A percentile compares a stretch with the other conserved stretches of the same genome.
Evolutionary conservation across 2,797 vertebrate genomes (phyloP).

Genomic region (Sphenopsis melanotis): DNA sequence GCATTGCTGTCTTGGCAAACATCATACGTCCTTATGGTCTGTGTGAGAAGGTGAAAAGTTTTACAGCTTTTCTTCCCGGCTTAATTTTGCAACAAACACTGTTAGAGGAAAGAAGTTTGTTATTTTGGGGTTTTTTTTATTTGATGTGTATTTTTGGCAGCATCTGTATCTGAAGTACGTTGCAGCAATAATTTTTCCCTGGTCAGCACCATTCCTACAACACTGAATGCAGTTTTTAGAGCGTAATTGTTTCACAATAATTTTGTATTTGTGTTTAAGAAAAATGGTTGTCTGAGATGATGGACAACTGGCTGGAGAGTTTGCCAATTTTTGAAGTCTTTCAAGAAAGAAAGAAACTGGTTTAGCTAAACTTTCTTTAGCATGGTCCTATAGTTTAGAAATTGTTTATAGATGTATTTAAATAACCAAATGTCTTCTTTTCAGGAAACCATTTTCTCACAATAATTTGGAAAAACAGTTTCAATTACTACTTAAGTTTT

Average conservation of each 20-base stretch:
- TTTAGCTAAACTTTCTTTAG: not conserved
- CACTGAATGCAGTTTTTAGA: not conserved
- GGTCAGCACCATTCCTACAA: not conserved
- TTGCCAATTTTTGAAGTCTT: not conserved
- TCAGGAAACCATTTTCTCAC: not conserved
- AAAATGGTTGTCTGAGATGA: not conserved
- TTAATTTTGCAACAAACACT: not conserved
- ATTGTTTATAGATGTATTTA: not conserved
- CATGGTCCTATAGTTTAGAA: not conserved
- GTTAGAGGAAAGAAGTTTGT: not conserved
- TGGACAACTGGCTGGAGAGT: not conserved
- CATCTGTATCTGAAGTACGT: not conserved
- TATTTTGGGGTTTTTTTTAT: not conserved
- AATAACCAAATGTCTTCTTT: not conserved
- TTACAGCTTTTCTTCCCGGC: not conserved
- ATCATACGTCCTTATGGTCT: rapidly evolving
- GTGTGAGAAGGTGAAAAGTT: not conserved
- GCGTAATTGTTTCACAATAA: not conserved
- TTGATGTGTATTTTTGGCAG: not conserved
- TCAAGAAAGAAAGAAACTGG: not conserved
- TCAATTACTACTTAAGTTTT: not conserved
- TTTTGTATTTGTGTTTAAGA: not conserved
- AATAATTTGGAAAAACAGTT: not conserved
- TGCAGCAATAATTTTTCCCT: not conserved
- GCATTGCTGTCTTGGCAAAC: not conserved